phyloP scores from a whole-genome alignment of 1,140 invertebrate species.

The Aphelinus atriplicis region DNA sequence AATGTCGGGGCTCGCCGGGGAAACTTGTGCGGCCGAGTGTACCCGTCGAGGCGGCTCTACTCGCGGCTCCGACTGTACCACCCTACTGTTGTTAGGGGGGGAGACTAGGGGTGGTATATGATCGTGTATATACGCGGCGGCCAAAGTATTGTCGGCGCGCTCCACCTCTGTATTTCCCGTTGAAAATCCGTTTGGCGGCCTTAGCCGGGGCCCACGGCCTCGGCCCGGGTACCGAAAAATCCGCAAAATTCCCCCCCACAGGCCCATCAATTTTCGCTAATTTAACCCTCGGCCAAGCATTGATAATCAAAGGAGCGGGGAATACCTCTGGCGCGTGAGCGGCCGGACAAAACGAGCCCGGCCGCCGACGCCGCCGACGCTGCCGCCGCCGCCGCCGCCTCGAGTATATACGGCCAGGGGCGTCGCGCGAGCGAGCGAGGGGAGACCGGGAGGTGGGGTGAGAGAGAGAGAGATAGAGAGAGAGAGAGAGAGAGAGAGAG shows the following conservation, averaged over 20 bases:
- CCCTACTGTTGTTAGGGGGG: conserved; percentile 65
- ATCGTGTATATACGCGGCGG: conserved; percentile 65
- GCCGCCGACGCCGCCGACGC: conserved; percentile 9
- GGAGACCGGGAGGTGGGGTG: conserved; percentile 5
- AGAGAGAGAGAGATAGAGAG: conserved; percentile 44
- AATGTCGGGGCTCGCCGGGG: too few species aligned
- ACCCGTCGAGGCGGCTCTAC: conserved; percentile 15
- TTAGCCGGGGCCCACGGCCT: conserved; percentile 19
- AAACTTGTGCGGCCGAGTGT: too few species aligned
- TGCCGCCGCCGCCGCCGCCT: conserved; percentile 42
- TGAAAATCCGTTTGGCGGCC: conserved; percentile 53
- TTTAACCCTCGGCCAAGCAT: conserved; percentile 43
- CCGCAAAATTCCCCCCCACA: conserved; percentile 50
- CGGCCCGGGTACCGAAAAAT: conserved; percentile 54
- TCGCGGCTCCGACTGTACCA: conserved; percentile 62
- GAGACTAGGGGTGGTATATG: conserved; percentile 68
- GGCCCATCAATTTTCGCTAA: conserved; percentile 61
- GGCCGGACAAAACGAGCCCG: conserved; percentile 61
- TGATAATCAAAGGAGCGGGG: conserved; percentile 45
- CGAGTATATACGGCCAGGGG: conserved; percentile 65
- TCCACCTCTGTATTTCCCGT: conserved; percentile 61
- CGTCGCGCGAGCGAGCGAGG: conserved; percentile 46
- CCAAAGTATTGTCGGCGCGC: conserved; percentile 64
- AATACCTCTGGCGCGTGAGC: conserved; percentile 56
- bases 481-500: conserved; percentile 46